These are phyloP conservation scores for Arrhamphus sclerolepis DNA, from an alignment of 2,797 vertebrate species.

Conservation along the genomic window DNA sequence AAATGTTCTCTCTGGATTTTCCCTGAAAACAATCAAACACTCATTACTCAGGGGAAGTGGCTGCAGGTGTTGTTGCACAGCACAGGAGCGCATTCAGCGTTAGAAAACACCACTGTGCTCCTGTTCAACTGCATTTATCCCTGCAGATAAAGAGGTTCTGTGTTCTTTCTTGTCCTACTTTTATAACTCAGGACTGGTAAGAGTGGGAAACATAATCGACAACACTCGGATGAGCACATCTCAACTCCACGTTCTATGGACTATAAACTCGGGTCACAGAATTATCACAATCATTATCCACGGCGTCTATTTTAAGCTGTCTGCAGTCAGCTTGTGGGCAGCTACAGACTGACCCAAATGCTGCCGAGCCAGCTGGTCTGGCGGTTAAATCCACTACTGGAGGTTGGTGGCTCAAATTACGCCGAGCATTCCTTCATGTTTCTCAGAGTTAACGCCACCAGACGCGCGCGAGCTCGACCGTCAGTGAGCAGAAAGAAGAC, in stretches of 20 bases:
- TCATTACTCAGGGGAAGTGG: neutral
- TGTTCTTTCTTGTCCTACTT: conserved; percentile 9
- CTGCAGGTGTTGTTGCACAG: conserved; percentile 5
- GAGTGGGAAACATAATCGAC: neutral
- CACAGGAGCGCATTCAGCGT: conserved; percentile 28
- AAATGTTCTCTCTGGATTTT: conserved; percentile 95
- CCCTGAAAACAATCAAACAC: conserved; percentile 75
- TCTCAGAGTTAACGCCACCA: conserved; percentile 10
- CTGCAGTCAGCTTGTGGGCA: conserved; percentile 56
- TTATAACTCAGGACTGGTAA: neutral
- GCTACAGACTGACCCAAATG: conserved; percentile 64
- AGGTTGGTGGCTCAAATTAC: conserved; percentile 55
- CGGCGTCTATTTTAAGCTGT: conserved; percentile 12
- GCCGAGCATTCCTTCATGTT: conserved; percentile 40
- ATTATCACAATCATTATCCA: conserved; percentile 2
- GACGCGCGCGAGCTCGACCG: conserved; percentile 39
- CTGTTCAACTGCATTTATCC: neutral
- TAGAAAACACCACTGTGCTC: neutral
- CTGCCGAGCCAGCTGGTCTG: conserved; percentile 65
- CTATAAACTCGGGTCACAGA: conserved; percentile 10
- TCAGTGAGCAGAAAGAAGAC: neutral
- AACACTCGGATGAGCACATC: neutral
- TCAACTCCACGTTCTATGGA: neutral
- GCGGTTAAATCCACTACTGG: conserved; percentile 52
- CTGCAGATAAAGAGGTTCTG: neutral